Conservation (phyloP, 1,140 invertebrate genomes). For the Sipha flava region DNA sequence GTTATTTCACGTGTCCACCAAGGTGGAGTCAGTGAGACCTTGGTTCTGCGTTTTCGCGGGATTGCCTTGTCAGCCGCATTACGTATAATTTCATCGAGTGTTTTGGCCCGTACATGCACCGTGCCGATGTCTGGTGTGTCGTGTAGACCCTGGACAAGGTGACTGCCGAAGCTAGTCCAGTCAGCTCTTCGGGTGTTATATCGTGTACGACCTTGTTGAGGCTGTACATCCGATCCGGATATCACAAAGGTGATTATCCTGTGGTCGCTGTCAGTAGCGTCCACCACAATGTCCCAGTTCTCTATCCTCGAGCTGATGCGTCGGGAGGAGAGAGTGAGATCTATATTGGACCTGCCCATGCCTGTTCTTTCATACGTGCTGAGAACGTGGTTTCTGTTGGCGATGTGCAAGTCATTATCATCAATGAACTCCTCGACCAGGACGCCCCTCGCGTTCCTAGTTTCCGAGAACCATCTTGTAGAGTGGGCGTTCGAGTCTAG, state of each 20-base stretch:
- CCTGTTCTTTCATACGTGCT: neutral
- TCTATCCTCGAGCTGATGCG: accelerated
- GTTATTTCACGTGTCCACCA: neutral
- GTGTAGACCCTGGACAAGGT: accelerated
- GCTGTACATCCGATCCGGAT: accelerated
- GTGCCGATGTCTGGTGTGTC: neutral
- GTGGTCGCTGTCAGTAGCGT: neutral
- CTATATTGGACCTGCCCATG: neutral
- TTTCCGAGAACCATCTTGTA: neutral
- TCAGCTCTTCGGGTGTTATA: neutral
- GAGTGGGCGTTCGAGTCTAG: neutral
- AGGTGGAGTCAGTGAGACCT: accelerated
- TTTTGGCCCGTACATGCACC: neutral
- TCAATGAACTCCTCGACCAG: neutral
- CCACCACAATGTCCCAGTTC: neutral
- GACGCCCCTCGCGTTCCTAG: neutral
- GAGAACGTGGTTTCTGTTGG: neutral
- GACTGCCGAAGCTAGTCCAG: neutral
- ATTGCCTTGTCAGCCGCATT: neutral
- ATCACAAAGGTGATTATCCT: neutral
- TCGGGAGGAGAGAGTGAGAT: neutral
- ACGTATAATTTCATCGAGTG: neutral
- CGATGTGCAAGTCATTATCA: neutral
- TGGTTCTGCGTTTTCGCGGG: neutral
- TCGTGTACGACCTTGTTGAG: accelerated